Conservation (phyloP, 2,797 vertebrate genomes). For the Mycteria americana region DNA sequence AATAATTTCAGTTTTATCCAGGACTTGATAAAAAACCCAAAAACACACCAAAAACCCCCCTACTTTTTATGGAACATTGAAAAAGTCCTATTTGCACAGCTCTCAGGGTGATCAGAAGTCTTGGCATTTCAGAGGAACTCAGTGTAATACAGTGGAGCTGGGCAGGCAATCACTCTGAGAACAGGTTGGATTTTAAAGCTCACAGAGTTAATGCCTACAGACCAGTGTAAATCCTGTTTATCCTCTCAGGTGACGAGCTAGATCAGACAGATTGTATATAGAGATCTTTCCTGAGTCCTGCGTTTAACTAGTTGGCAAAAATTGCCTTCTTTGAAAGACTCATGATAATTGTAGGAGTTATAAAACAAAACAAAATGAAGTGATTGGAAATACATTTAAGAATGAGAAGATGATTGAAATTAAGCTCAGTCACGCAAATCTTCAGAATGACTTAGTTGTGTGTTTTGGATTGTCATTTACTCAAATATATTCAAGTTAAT, state of each 20-base stretch:
- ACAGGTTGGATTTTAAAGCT: slow-evolving; percentile 30
- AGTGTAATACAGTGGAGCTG: neutral
- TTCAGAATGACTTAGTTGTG: neutral
- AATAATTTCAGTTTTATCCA: neutral
- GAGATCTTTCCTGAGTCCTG: neutral
- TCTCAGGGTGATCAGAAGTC: neutral
- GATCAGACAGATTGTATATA: slow-evolving; percentile 25
- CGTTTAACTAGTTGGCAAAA: neutral
- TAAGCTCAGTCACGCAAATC: neutral
- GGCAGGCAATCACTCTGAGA: slow-evolving; percentile 11
- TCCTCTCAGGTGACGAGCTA: slow-evolving; percentile 45
- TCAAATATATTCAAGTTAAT: neutral
- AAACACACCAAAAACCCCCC: neutral
- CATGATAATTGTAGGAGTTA: neutral
- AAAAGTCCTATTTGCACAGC: neutral
- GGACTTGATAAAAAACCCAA: neutral
- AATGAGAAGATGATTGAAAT: neutral
- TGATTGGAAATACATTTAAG: neutral
- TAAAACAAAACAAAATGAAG: neutral
- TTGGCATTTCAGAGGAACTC: neutral
- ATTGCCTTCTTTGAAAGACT: neutral
- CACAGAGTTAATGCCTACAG: slow-evolving; percentile 29
- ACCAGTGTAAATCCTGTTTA: slow-evolving; percentile 31
- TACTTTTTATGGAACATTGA: neutral
- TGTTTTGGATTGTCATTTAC: neutral